Evolutionary conservation across 1,140 invertebrate genomes (phyloP), one percentile per base, ranked within the genome.

Genomic region (Sinonovacula constricta): DNA sequence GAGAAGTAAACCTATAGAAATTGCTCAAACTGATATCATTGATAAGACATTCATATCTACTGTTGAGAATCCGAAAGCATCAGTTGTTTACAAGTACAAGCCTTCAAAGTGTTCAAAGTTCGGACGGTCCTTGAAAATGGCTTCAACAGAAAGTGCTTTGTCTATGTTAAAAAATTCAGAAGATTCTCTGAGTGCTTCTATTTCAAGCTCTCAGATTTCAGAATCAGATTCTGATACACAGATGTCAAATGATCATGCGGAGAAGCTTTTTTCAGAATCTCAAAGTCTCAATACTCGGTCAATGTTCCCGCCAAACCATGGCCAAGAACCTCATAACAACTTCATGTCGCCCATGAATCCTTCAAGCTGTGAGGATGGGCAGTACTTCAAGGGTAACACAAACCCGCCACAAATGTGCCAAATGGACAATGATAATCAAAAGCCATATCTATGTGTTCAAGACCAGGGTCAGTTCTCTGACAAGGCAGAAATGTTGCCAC

Each of bases 381-480:
- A 76, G 28, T 76, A 57, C 49, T 76, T 54, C 30, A 76, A 76
- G 59, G 39, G 31, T 26, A 76, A 67, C 54, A 57, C 34, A 26
- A 76, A 67, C 54, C 28, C 63, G 31, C 36, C 72, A 54, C 71
- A 74, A 54, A 34, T 76, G 72, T 76, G 72, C 72, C 72, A 76
- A 76, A 76, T 34, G 45, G 62, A 76, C 26, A n/a, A 59, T 1
- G 72, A 76, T 76, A 76, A 76, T 76, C 72, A 76, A 76, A 76
- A 76, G 28, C 62, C 62, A 57, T 76, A 76, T 63, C 53, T 45
- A 10, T 76, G 72, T 76, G 72, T 76, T 76, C 72, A 54, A n/a
- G 72, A 65, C 45, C 72, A 54, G 45, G 45, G 24, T 22, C 60
- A 36, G 51, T 76, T 76, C 45, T 66, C 56, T 39, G 72, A 76